Evolutionary conservation across 1,140 invertebrate species (phyloP), one percentile per base, ranked within the genome.

Genomic region (Galendromus occidentalis): DNA sequence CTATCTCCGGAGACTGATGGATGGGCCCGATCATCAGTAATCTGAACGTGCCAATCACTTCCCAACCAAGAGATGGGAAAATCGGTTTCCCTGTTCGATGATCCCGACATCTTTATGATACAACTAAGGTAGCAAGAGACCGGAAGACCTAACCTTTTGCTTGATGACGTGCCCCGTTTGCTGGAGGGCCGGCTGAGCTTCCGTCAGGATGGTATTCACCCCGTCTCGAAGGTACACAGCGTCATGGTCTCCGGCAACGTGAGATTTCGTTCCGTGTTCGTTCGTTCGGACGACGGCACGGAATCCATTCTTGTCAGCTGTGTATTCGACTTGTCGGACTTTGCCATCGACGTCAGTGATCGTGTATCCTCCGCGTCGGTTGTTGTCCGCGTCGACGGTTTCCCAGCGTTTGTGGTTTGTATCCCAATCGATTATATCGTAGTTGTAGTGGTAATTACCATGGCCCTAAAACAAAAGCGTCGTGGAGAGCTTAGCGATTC

Each of bases 401-500:
- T 59, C 51, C 51, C 51, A 59, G 14, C 51, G 14, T 25, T 59
- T 59, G 22, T 20, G 51, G 51, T 59, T 59, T 14, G 51, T 59
- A 25, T 59, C 51, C 51, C 51, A 59, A 59, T 59, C 51, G 51
- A 22, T 59, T 4, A 59, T 59, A 33, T 59, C 51, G 51, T 59
- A 59, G 22, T 59, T 59, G 51, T 59, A 59, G 25, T 59, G 51
- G 33, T 59, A 59, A 25, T 59, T 59, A 9, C 51, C 51, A 25
- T 59, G 51, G 51, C 51, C 51, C 51, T 59, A 9, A 14, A 47
- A 47, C 45, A 47, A 47, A 20, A 47, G 45, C 28, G 7, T 7
- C 42, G 12, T n/a, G 12, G 45, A 39, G 33, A 39, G 33, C 33
- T 39, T 39, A 6, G 33, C 9, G 9, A 6, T 39, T 39, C 33